These are phyloP conservation scores for Columba janthina DNA, from an alignment of 2,113 vertebrate genomes.

Conservation along the genomic window DNA sequence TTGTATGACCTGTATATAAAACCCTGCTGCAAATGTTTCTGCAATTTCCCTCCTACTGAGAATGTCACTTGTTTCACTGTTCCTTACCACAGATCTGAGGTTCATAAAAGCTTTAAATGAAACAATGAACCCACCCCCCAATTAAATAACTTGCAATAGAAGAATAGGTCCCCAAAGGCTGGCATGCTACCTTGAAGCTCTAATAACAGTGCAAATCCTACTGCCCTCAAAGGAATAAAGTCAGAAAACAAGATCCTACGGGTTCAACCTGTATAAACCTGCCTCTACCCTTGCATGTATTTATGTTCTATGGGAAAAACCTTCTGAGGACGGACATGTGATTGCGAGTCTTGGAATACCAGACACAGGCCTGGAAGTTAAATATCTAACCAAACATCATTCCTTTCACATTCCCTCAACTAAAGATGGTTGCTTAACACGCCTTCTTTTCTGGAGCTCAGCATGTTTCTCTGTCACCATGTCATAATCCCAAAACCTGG, in stretches of 20 bases:
- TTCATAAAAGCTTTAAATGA: background rate
- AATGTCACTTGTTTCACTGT: background rate
- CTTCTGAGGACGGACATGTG: background rate
- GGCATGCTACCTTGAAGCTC: background rate
- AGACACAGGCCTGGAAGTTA: background rate
- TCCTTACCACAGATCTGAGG: background rate
- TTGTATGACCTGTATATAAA: accelerated
- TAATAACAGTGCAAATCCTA: background rate
- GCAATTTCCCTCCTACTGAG: background rate
- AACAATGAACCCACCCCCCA: background rate
- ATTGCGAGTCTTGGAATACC: background rate
- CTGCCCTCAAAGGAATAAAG: background rate
- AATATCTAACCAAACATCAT: background rate
- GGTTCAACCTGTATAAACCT: background rate
- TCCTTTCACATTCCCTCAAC: accelerated
- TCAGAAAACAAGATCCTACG: background rate
- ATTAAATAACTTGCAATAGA: background rate
- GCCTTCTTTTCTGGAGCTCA: background rate
- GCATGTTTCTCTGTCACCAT: background rate
- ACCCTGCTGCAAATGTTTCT: background rate
- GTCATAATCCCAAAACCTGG: background rate
- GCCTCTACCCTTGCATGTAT: background rate
- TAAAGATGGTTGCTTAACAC: background rate
- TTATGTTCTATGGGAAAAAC: constrained; percentile 11
- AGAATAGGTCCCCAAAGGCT: background rate